Evolutionary conservation across 2,113 vertebrate genomes (phyloP), one percentile per base, ranked within the genome.

Genomic region (Heteronetta atricapilla): DNA sequence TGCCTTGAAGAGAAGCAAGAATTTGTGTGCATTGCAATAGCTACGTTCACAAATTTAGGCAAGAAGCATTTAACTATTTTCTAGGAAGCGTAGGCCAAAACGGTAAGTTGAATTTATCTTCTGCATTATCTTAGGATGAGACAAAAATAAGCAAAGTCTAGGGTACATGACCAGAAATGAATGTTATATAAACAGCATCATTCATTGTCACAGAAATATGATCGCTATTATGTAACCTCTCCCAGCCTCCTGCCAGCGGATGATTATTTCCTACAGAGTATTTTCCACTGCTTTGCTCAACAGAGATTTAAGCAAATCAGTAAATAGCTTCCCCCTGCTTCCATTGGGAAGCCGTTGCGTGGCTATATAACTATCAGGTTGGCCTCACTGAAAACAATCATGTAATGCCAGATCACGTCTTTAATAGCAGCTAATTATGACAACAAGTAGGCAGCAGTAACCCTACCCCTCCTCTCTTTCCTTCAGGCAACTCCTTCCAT

Each of bases 211-310:
- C 67, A 90, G 90, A 96, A 96, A 96, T 63, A 76, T 0, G 22
- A 95, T 79, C 40, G 0, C 77, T 93, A 10, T 94, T 94, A 92
- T 22, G 13, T 80, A 94, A 96, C 67, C 36, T 93, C 76, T 82
- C 59, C 77, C 74, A 92, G 1, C n/a, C 59, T 89, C 77, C 77
- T 85, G 77, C 88, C 88, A 92, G 66, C 52, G 74, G 40, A 23
- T 67, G n/a, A 85, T 87, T 95, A 76, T 84, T 94, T 90, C 90
- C 81, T 89, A 76, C 83, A 42, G 88, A 92, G 62, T 84, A 89
- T 95, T 96, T 97, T 94, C 83, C 80, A 94, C 44, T 92, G 66
- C 90, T 92, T 89, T 94, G 72, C 42, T 94, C 95, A 94, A 91
- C 56, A 73, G 78, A 94, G 74, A 76, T 89, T 86, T 88, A 92